Conservation (phyloP, 2,113 vertebrate genomes). For the Melanotaenia duboulayi region DNA sequence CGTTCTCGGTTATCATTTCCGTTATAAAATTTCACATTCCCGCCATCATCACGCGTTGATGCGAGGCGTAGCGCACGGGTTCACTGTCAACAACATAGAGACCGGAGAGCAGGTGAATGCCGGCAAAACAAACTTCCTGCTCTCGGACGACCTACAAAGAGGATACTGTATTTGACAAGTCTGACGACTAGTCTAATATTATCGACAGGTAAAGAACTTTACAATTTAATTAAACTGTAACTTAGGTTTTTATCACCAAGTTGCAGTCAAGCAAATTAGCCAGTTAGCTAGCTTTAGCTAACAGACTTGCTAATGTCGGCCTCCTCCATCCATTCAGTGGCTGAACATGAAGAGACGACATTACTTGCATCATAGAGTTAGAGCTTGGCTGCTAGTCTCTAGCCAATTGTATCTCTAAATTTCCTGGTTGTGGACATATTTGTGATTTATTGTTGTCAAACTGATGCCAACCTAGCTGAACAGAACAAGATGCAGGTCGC, state of each 20-base stretch:
- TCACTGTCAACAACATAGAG: slow-evolving; percentile 78
- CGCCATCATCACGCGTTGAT: slow-evolving; percentile 80
- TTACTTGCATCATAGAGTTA: slow-evolving; percentile 7
- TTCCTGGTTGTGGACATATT: not conserved
- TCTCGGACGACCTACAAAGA: slow-evolving; percentile 18
- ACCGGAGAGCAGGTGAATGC: slow-evolving; percentile 69
- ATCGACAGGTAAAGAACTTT: slow-evolving; percentile 51
- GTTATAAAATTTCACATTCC: slow-evolving; percentile 83
- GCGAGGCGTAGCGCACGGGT: slow-evolving; percentile 62
- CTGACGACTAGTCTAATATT: slow-evolving; percentile 2
- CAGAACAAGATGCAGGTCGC: not conserved
- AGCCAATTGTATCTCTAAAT: not conserved
- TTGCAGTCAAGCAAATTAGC: slow-evolving; percentile 70
- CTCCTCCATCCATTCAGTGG: slow-evolving; percentile 70
- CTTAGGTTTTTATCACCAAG: slow-evolving; percentile 54
- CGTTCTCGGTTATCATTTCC: slow-evolving; percentile 67
- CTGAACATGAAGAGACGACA: slow-evolving; percentile 36
- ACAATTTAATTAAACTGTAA: not conserved
- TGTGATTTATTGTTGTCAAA: not conserved
- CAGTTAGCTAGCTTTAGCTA: slow-evolving; percentile 65
- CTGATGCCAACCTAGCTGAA: not conserved
- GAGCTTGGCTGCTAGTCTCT: not conserved
- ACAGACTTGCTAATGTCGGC: slow-evolving; percentile 71
- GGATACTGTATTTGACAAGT: slow-evolving; percentile 10
- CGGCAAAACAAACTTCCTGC: slow-evolving; percentile 71